Conservation (phyloP, 2,113 vertebrate species). For the Cinclus cinclus region DNA sequence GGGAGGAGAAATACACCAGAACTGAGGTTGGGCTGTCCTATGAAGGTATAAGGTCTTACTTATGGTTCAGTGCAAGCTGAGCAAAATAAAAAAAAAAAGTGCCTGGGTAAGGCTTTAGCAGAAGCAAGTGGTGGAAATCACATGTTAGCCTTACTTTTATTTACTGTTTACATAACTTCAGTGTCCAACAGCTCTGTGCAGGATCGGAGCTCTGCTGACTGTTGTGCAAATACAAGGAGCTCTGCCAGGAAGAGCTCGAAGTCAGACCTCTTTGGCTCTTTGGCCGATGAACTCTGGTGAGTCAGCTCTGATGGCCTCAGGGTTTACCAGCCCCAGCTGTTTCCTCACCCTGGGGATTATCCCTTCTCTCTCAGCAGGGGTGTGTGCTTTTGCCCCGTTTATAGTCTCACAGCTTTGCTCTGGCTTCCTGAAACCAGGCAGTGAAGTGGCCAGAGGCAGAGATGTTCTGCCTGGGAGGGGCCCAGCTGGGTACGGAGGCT, state of each 20-base stretch:
- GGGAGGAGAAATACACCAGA: not conserved
- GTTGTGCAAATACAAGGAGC: not conserved
- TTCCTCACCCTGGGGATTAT: not conserved
- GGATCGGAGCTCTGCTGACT: not conserved
- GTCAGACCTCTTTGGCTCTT: not conserved
- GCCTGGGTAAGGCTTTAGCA: not conserved
- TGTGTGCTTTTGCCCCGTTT: not conserved
- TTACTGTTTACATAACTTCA: not conserved
- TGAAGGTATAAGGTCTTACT: not conserved
- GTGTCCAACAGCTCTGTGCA: not conserved
- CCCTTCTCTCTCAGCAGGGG: not conserved
- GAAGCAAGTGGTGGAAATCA: not conserved
- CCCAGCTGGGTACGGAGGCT: not conserved
- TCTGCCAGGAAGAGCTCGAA: not conserved
- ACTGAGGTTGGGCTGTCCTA: not conserved
- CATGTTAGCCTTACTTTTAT: not conserved
- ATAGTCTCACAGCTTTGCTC: not conserved
- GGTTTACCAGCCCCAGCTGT: not conserved
- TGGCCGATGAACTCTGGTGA: not conserved
- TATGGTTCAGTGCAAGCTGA: not conserved
- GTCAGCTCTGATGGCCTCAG: not conserved
- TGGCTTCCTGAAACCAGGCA: accelerated
- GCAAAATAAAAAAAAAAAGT: not conserved
- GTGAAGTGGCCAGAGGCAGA: not conserved
- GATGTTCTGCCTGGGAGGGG: not conserved